Conservation (phyloP, 1,140 invertebrate genomes). For the Macrobrachium rosenbergii region DNA sequence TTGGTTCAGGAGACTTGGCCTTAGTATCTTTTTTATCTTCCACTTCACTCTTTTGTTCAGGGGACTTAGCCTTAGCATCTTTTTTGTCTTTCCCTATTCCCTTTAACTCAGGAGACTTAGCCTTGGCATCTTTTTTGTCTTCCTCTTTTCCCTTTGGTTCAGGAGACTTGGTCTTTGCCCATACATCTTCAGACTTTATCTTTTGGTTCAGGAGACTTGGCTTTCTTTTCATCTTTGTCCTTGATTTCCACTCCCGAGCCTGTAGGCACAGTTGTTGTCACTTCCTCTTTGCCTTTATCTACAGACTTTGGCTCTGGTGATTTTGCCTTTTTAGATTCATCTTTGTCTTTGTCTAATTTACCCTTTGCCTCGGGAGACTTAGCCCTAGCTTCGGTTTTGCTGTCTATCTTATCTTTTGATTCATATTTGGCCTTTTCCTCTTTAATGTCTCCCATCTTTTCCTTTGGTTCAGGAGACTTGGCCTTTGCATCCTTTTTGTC, state of each 20-base stretch:
- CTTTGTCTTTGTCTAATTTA: too few relatives aligned
- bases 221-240: conserved; percentile 44
- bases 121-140: conserved; percentile 26
- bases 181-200: neutral
- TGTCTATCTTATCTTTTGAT: neutral
- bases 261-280: neutral
- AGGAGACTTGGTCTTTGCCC: neutral
- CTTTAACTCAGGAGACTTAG: conserved; percentile 14
- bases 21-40: conserved; percentile 43
- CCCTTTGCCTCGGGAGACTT: too few relatives aligned
- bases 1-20: neutral
- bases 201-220: neutral
- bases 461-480: neutral
- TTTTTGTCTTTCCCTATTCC: conserved; percentile 65
- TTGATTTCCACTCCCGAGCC: neutral
- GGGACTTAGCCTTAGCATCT: conserved; percentile 61
- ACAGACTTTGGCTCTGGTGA: neutral
- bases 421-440: neutral
- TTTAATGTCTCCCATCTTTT: neutral
- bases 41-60: neutral
- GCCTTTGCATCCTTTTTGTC: conserved; percentile 1
- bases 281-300: conserved; percentile 8
- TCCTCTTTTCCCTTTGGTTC: neutral
- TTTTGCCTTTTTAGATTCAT: too few relatives aligned
- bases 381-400: too few relatives aligned